phyloP scores from a whole-genome alignment of 2,113 vertebrate genomes.

The Siniperca chuatsi region DNA sequence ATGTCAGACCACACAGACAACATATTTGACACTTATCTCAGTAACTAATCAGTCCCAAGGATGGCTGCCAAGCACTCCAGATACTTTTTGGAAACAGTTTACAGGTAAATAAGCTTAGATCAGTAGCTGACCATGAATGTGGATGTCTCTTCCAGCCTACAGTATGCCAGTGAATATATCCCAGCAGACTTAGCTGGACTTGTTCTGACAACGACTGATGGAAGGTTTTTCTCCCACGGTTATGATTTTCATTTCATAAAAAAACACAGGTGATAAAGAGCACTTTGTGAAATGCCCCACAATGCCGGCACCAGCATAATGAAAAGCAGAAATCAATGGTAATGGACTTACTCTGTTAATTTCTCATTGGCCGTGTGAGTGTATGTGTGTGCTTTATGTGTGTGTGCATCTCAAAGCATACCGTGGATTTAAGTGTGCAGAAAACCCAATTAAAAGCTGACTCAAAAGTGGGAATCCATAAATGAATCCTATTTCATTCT shows the following conservation, averaged over 20 bases:
- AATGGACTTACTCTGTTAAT: constrained; percentile 48
- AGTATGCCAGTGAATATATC: constrained; percentile 16
- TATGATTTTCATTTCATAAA: constrained; percentile 71
- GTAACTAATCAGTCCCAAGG: not conserved
- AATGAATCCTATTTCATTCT: constrained; percentile 41
- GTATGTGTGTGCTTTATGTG: constrained; percentile 9
- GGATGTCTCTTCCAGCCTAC: constrained; percentile 3
- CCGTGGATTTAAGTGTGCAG: constrained; percentile 12
- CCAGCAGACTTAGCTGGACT: constrained; percentile 10
- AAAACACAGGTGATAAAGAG: constrained; percentile 53
- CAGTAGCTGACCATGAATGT: constrained; percentile 13
- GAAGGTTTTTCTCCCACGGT: constrained; percentile 56
- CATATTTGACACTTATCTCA: constrained; percentile 8
- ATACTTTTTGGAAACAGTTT: constrained; percentile 1
- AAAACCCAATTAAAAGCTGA: constrained; percentile 65
- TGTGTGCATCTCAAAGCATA: constrained; percentile 18
- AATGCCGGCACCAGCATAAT: constrained; percentile 54
- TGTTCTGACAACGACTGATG: constrained; percentile 8
- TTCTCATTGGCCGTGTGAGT: constrained; percentile 22
- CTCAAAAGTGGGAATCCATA: constrained; percentile 54
- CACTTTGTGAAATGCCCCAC: constrained; percentile 57
- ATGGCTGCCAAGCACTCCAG: not conserved
- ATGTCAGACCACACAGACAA: constrained; percentile 1
- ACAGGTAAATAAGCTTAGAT: constrained; percentile 34
- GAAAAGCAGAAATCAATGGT: constrained; percentile 69